Evolutionary conservation across 2,888 invertebrate species (phyloP), one percentile per base, ranked within the genome.

Genomic region (Rhagonycha lutea): DNA sequence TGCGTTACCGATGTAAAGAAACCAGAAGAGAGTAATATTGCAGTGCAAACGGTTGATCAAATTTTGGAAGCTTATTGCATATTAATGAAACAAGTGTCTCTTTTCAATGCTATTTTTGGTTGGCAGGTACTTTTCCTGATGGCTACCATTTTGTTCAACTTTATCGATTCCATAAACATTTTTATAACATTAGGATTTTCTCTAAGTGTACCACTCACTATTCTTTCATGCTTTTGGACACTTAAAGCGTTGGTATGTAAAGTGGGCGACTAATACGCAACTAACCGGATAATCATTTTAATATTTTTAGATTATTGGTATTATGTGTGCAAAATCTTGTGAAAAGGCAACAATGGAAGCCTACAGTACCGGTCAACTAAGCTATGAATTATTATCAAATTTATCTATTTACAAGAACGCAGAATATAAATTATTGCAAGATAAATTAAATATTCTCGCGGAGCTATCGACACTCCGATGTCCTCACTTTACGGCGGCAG

Each of bases 311-410:
- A 62, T 79, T 11, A 62, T 80, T 61, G 76, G 79, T 12, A 70
- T 79, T 10, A 67, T 79, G 32, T 47, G 82, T n/a, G 80, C 81
- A 12, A 47, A 68, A 9, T 70, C 77, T 23, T 82, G 82, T 60
- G 80, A 81, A 23, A 67, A 72, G 8, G 70, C 80, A 23, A 74
- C 78, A 24, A 77, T 73, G 68, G 82, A 82, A 76, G 80, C 80
- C 9, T 78, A 75, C 14, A 70, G 71, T 68, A 81, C 81, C 4
- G 70, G 78, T 1, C 74, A 76, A n/a, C 78, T 81, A 28, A 78
- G 79, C 68, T 81, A 79, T 60, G 79, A 77, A 61, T 67, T 82
- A 8, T 73, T 82, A 4, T 76, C 79, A 24, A 77, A 79, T 61
- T 18, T 82, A 26, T 78, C 81, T 8, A n/a, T 67, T 10, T 14